Evolutionary conservation across 2,113 vertebrate species (phyloP).

Genomic region (Strigops habroptila): DNA sequence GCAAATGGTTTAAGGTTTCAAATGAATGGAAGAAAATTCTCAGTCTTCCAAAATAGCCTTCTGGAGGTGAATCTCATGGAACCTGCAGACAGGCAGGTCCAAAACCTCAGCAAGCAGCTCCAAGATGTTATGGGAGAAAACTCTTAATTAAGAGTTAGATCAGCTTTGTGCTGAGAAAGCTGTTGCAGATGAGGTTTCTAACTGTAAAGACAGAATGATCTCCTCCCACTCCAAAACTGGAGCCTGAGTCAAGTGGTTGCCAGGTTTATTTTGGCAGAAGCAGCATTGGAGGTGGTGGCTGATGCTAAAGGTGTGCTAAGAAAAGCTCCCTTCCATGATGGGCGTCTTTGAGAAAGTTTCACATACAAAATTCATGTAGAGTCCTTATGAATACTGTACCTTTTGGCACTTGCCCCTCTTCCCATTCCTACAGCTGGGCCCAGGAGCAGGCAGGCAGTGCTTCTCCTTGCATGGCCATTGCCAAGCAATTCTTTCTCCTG

Average conservation of each 20-base stretch:
- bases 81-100: not conserved
- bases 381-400: not conserved
- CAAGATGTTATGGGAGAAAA: not conserved
- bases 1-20: not conserved
- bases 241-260: not conserved
- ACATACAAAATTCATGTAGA: fast-evolving
- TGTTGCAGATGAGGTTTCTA: not conserved
- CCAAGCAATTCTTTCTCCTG: not conserved
- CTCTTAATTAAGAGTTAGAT: not conserved
- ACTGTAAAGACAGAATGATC: not conserved
- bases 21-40: not conserved
- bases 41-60: not conserved
- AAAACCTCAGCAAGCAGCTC: not conserved
- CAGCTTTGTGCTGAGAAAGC: not conserved
- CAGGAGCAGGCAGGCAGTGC: not conserved
- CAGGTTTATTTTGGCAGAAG: slow-evolving; percentile 24
- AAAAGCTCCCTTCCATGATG: not conserved
- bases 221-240: not conserved
- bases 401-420: not conserved
- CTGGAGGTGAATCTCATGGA: not conserved
- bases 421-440: not conserved
- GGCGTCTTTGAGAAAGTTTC: not conserved
- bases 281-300: not conserved
- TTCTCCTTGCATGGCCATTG: not conserved
- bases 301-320: not conserved